Base-by-base conservation (phyloP, 2,888 invertebrate genomes). In the Gymnosoma rotundatum region DNA sequence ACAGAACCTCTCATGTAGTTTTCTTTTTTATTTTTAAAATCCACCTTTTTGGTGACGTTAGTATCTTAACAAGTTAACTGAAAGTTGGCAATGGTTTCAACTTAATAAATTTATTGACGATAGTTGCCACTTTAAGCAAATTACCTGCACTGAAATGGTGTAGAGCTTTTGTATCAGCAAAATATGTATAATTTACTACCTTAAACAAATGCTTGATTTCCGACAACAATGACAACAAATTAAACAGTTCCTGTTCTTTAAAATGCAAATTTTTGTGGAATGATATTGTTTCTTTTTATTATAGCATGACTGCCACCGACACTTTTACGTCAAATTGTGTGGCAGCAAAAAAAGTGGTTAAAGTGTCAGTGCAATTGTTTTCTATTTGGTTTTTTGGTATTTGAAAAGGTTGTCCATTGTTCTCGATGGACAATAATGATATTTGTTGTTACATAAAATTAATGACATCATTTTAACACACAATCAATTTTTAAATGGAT, bases 401-500 rank as follows among this genome's bases (percentile, higher is more conserved):
- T 54, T 54, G 20, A 1, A 54, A 32, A 48, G 8, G 60, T 48
- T 58, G 32, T 58, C 14, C 14, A 38, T 50, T 14, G 16, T 72
- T 48, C 50, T 32, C 56, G 70, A 64, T 75, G 70, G 64, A 63
- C 69, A 67, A 80, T 80, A 80, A 80, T 81, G 78, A 70, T 78
- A 81, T 32, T 32, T 78, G 4, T 78, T 84, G 81, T 81, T 70
- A 72, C 69, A 83, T 78, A 74, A 81, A 84, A 84, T 84, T 81
- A 78, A 84, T 81, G 84, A 74, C 84, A 84, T 25, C 25, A 25
- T 74, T 84, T 84, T 81, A 78, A 84, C 84, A 83, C 79, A 79
- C 81, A 83, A 85, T 78, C 83, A 85, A 80, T 74, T 82, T 82
- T 73, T 66, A 83, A 85, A 85, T 82, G 78, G 85, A 86, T 85